phyloP scores from a whole-genome alignment of 2,797 vertebrate genomes.

The Pipistrellus pipistrellus region DNA sequence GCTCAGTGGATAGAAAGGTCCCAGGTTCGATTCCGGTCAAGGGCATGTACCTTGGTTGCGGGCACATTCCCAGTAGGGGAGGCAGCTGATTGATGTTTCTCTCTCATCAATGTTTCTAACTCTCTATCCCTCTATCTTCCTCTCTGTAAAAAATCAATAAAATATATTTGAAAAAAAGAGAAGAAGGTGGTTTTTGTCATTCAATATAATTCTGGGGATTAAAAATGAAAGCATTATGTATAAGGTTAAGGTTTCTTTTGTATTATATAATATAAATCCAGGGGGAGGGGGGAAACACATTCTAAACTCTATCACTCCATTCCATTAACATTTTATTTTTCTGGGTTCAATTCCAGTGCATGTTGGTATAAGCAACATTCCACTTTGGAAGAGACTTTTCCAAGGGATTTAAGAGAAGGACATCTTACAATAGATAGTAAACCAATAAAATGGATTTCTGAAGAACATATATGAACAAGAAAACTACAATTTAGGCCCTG shows the following conservation, averaged over 20 bases:
- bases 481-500: neutral
- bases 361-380: neutral
- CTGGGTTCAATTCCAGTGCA: neutral
- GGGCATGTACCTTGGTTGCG: too few species aligned
- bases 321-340: slow-evolving; percentile 34
- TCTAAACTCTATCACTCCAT: neutral
- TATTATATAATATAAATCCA: neutral
- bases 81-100: too few species aligned
- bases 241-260: slow-evolving; percentile 20
- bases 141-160: too few species aligned
- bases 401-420: neutral
- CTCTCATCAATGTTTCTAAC: too few species aligned
- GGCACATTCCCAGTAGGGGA: too few species aligned
- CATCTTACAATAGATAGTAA: slow-evolving; percentile 3
- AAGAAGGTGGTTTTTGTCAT: neutral
- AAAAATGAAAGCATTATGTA: slow-evolving; percentile 34
- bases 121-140: too few species aligned
- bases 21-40: too few species aligned
- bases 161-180: too few species aligned
- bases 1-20: too few species aligned
- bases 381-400: neutral
- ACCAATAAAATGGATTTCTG: slow-evolving; percentile 15
- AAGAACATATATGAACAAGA: slow-evolving; percentile 42
- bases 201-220: slow-evolving; percentile 4
- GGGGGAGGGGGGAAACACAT: neutral